These are phyloP conservation scores for Clivina fossor DNA, from an alignment of 2,888 invertebrate genomes.

Conservation along the genomic window DNA sequence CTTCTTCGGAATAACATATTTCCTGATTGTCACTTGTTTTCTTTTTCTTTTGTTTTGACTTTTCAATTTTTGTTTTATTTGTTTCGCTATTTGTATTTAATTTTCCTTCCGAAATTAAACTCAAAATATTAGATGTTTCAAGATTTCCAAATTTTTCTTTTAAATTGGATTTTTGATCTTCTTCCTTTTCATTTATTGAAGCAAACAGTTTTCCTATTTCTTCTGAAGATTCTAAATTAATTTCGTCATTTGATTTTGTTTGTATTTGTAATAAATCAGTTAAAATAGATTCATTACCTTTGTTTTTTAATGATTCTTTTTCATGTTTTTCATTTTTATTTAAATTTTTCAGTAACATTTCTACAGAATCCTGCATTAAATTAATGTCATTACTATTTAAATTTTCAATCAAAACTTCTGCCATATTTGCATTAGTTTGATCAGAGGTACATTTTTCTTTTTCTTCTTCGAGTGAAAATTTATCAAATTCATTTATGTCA, in stretches of 20 bases:
- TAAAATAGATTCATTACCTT: neutral
- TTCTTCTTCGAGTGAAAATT: conserved; percentile 22
- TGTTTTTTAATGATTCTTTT: conserved; percentile 1
- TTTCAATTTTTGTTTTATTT: conserved; percentile 10
- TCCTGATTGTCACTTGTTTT: conserved; percentile 5
- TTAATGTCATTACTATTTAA: neutral
- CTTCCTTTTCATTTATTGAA: conserved; percentile 17
- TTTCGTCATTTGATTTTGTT: neutral
- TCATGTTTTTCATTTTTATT: conserved; percentile 1
- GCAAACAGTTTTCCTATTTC: no score
- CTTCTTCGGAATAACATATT: neutral
- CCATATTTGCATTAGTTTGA: conserved; percentile 42
- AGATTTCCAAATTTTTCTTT: conserved; percentile 17
- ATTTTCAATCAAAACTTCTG: conserved; percentile 34
- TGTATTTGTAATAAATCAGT: neutral
- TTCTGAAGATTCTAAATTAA: neutral
- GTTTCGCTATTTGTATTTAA: conserved; percentile 1
- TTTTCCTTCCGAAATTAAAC: conserved; percentile 24
- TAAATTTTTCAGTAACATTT: conserved; percentile 2
- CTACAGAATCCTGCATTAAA: conserved; percentile 1
- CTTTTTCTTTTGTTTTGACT: conserved; percentile 9
- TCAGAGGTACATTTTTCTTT: conserved; percentile 13
- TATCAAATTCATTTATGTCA: conserved; percentile 43
- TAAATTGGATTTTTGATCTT: conserved; percentile 22
- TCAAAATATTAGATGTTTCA: conserved; percentile 22